Base-by-base conservation (phyloP, 2,888 invertebrate genomes). In the Acanthopleura granulata region DNA sequence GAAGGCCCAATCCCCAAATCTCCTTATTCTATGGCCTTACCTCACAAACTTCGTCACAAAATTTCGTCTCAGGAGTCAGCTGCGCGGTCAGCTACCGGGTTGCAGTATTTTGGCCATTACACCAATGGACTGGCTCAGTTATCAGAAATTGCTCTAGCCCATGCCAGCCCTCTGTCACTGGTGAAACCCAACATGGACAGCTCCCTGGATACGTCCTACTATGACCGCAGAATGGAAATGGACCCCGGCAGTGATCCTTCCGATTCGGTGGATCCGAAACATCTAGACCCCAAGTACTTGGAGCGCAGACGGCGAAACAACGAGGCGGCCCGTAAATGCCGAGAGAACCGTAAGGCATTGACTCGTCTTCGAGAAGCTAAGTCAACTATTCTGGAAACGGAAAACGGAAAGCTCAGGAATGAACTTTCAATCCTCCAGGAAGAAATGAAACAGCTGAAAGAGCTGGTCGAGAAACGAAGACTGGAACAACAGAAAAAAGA, bases 361-460 rank as follows among this genome's bases (percentile, higher is more conserved):
- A 89, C 90, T 11, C 87, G 88, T 73, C 83, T 90, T 75, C 83
- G 91, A 11, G 89, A 90, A 62, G 89, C 88, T 73, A 88, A 91
- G 74, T 88, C 89, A 0, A 83, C 82, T 22, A 83, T 86, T 57
- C 83, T 92, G 72, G 91, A 91, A 80, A 82, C 80, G 3, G 91
- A 92, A 84, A 91, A 91, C 83, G 89, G 89, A 74, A 94, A 95
- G 89, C 92, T 97, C 18, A 85, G 88, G 62, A 81, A 86, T 25
- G 95, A 97, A 91, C 92, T 98, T 82, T 95, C 95, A 85, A 93
- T 95, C 83, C 93, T 98, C 30, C 96, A 97, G 51, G 95, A 95
- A 0, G 97, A 98, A 91, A 96, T 98, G 81, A 96, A 96, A 73
- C 95, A 94, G 81, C 93, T 98, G 12, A 96, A 97, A 81, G 91